phyloP scores from a whole-genome alignment of 2,113 vertebrate species.

The Corythoichthys intestinalis region DNA sequence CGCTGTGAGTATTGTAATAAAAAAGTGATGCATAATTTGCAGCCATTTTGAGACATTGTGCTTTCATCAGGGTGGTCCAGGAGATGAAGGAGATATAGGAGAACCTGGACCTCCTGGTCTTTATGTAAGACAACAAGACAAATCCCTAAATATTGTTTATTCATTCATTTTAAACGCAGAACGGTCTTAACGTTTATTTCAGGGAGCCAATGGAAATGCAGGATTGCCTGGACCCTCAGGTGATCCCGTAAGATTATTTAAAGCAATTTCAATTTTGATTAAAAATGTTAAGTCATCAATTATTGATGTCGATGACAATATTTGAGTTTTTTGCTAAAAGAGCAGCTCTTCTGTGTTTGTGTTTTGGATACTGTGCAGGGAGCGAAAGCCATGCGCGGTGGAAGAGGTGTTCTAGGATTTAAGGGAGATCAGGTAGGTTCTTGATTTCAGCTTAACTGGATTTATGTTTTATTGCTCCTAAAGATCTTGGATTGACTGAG shows the following conservation, averaged over 20 bases:
- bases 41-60: neutral
- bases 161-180: neutral
- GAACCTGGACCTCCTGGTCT: constrained; percentile 63
- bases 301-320: neutral
- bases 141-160: neutral
- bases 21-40: neutral
- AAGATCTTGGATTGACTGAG: neutral
- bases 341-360: constrained; percentile 4
- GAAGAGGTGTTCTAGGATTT: constrained; percentile 57
- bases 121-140: constrained; percentile 51
- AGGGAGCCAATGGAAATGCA: constrained; percentile 68
- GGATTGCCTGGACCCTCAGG: constrained; percentile 73
- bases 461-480: neutral
- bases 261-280: constrained; percentile 38
- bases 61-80: constrained; percentile 56
- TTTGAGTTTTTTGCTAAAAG: constrained; percentile 3
- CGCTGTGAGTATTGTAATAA: constrained; percentile 52
- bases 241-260: constrained; percentile 79
- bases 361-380: constrained; percentile 48
- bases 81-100: constrained; percentile 68
- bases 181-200: constrained; percentile 22
- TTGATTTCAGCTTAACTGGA: neutral
- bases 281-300: constrained; percentile 3
- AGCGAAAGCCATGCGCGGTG: constrained; percentile 52
- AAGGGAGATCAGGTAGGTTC: constrained; percentile 59